phyloP scores from a whole-genome alignment of 2,113 vertebrate genomes.

The Misgurnus anguillicaudatus region DNA sequence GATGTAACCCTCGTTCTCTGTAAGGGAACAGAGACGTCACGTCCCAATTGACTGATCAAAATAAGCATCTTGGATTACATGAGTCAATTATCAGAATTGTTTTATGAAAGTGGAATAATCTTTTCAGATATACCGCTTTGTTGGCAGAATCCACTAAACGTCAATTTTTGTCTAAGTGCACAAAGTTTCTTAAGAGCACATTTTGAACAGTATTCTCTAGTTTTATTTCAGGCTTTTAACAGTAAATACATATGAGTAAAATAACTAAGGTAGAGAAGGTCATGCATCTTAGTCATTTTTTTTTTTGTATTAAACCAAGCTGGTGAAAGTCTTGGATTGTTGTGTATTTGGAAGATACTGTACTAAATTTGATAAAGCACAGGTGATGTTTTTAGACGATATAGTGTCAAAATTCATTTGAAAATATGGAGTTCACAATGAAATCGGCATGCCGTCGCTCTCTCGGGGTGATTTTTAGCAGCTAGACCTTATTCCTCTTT shows the following conservation, averaged over 20 bases:
- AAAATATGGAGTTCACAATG: slow-evolving; percentile 43
- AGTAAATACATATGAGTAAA: background rate
- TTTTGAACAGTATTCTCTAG: background rate
- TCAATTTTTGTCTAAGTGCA: too few species aligned
- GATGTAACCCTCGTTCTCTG: too few species aligned
- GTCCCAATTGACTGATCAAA: too few species aligned
- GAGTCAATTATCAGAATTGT: too few species aligned
- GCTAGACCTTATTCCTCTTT: slow-evolving; percentile 65
- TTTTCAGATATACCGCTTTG: too few species aligned
- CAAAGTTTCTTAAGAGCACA: too few species aligned
- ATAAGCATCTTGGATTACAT: too few species aligned
- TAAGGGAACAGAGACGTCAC: too few species aligned
- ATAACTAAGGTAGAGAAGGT: background rate
- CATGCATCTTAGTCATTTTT: background rate
- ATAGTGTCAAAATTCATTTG: slow-evolving; percentile 30
- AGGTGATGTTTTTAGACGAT: slow-evolving; percentile 12
- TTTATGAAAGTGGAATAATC: too few species aligned
- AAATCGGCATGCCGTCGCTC: slow-evolving; percentile 63
- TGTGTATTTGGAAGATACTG: slow-evolving; percentile 15
- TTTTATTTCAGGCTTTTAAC: background rate
- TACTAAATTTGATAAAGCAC: slow-evolving; percentile 16
- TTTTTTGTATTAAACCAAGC: background rate
- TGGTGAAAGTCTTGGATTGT: background rate
- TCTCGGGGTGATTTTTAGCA: slow-evolving; percentile 45
- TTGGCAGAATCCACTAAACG: too few species aligned